Evolutionary conservation across 2,797 vertebrate species (phyloP).

Genomic region (Pipistrellus kuhlii): DNA sequence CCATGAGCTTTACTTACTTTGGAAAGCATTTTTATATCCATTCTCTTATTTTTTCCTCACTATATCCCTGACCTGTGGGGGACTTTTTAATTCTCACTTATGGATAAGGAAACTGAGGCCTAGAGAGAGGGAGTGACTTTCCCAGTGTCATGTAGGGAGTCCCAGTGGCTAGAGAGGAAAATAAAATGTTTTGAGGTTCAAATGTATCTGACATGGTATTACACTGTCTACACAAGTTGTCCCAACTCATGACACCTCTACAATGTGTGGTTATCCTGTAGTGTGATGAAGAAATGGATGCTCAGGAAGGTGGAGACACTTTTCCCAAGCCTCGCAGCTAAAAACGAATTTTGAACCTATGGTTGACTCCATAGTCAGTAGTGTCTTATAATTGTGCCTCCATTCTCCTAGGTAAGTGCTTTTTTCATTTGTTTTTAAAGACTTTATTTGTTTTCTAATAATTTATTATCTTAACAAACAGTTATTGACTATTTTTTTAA

Average conservation of each 20-base stretch:
- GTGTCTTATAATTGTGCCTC: background rate
- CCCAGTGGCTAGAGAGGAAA: background rate
- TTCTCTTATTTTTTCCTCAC: conserved; percentile 18
- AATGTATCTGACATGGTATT: background rate
- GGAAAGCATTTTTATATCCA: background rate
- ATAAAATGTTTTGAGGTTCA: background rate
- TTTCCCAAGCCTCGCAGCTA: background rate
- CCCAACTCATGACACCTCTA: background rate
- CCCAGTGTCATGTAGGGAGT: background rate
- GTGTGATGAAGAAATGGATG: background rate
- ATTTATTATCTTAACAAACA: background rate
- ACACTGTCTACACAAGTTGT: background rate
- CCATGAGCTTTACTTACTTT: background rate
- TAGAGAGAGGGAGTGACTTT: background rate
- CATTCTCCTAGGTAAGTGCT: background rate
- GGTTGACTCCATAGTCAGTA: background rate
- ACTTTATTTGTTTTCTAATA: background rate
- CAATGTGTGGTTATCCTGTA: rapidly evolving
- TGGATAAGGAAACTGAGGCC: background rate
- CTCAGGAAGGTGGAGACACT: background rate
- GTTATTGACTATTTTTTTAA: conserved; percentile 23
- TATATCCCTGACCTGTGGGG: background rate
- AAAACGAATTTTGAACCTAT: background rate
- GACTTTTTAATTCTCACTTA: background rate
- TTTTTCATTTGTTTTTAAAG: conserved; percentile 24